Conservation (phyloP, 2,888 invertebrate genomes). For the Machimus atricapillus region DNA sequence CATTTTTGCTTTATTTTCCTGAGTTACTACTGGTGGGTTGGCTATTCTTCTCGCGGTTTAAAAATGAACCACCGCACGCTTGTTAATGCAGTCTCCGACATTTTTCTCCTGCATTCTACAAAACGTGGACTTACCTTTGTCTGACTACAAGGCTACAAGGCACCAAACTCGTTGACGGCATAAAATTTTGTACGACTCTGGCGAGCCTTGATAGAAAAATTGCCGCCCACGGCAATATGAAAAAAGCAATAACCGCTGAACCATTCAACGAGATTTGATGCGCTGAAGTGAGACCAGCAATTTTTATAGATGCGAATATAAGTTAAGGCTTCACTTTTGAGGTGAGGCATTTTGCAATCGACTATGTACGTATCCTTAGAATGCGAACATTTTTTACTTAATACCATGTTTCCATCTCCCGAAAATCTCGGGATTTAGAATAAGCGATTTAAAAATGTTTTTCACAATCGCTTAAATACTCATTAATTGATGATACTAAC, state of each 20-base stretch:
- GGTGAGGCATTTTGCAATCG: no score
- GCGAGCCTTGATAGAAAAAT: background rate
- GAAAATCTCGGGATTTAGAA: no score
- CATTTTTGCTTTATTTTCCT: constrained; percentile 1
- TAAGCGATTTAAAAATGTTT: no score
- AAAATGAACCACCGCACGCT: background rate
- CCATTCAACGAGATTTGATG: background rate
- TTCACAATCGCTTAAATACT: no score
- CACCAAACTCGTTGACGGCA: background rate
- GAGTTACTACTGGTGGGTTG: background rate
- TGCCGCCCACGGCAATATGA: background rate
- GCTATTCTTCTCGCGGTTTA: background rate
- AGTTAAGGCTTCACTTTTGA: background rate
- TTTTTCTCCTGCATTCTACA: background rate
- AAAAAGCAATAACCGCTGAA: background rate
- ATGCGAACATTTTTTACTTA: no score
- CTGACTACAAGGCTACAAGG: background rate
- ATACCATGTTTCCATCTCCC: no score
- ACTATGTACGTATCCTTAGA: no score
- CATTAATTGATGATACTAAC: no score
- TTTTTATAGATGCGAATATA: background rate
- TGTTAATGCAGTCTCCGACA: background rate
- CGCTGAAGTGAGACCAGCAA: background rate
- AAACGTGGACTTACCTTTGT: background rate
- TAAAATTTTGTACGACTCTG: background rate